Evolutionary conservation across 2,888 invertebrate species (phyloP).

Genomic region (Monopis laevigella): DNA sequence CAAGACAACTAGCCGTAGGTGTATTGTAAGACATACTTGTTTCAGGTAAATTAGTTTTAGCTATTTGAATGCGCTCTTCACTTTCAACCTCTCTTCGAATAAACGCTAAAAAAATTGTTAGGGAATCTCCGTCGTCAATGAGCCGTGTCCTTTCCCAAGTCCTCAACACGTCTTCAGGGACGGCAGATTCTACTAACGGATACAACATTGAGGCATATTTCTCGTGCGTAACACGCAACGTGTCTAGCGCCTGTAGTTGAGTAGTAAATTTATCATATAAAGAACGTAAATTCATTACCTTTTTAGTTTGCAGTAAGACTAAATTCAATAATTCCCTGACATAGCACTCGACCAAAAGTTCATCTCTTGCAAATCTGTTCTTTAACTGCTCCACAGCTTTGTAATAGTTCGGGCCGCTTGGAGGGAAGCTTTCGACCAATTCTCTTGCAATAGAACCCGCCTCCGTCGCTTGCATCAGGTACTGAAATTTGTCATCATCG

Average conservation of each 20-base stretch:
- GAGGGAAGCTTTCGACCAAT: too few relatives aligned
- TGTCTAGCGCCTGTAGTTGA: background rate
- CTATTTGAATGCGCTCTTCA: background rate
- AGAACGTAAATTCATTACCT: background rate
- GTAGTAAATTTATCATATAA: background rate
- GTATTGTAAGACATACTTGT: background rate
- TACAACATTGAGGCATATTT: too few relatives aligned
- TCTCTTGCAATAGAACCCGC: too few relatives aligned
- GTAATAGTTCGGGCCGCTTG: too few relatives aligned
- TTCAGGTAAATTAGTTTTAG: background rate
- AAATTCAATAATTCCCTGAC: background rate
- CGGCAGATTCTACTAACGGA: too few relatives aligned
- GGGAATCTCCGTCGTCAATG: background rate
- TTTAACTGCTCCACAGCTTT: too few relatives aligned
- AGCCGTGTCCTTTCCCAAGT: too few relatives aligned
- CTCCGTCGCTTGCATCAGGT: too few relatives aligned
- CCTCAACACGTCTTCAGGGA: too few relatives aligned
- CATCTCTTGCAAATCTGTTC: too few relatives aligned
- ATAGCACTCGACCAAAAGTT: too few relatives aligned
- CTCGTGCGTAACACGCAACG: too few relatives aligned
- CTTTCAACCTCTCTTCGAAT: background rate
- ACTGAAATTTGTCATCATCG: conserved; percentile 2
- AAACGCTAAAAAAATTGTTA: background rate
- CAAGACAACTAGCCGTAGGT: background rate
- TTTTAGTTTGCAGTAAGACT: background rate